These are phyloP conservation scores for Hoplodrina blanda DNA, from an alignment of 2,888 invertebrate species.

Conservation along the genomic window DNA sequence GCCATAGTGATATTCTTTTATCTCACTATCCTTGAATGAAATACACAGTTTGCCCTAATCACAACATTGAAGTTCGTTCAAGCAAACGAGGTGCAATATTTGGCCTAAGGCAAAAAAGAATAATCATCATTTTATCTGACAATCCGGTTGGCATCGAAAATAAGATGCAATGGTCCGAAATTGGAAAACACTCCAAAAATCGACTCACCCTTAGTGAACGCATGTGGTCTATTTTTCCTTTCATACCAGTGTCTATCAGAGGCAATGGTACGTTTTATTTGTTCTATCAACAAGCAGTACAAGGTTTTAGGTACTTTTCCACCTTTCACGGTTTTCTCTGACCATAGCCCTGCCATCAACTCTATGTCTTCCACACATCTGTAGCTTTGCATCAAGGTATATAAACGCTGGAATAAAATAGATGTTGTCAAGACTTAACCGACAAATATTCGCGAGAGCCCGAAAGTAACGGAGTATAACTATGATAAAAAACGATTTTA, in stretches of 20 bases:
- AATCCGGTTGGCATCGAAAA: too few relatives aligned
- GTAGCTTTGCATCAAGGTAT: constrained; percentile 63
- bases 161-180: not conserved
- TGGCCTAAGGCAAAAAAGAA: too few relatives aligned
- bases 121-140: too few relatives aligned
- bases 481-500: not conserved
- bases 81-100: too few relatives aligned
- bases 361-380: constrained; percentile 94
- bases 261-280: constrained; percentile 92
- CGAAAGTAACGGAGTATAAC: too few relatives aligned
- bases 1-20: too few relatives aligned
- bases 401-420: constrained; percentile 45
- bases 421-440: not conserved
- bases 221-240: constrained; percentile 62
- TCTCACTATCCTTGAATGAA: too few relatives aligned
- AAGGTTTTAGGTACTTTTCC: constrained; percentile 96
- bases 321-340: constrained; percentile 94
- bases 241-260: constrained; percentile 92
- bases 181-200: not conserved
- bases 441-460: not conserved
- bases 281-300: constrained; percentile 95
- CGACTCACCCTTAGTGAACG: constrained; percentile 67
- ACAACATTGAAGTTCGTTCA: too few relatives aligned
- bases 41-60: too few relatives aligned
- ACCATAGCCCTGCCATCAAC: constrained; percentile 94